A percentile compares a stretch with the other conserved stretches of the same genome.
phyloP scores from a whole-genome alignment of 2,888 invertebrate species.

The Caenorhabditis sp. region DNA sequence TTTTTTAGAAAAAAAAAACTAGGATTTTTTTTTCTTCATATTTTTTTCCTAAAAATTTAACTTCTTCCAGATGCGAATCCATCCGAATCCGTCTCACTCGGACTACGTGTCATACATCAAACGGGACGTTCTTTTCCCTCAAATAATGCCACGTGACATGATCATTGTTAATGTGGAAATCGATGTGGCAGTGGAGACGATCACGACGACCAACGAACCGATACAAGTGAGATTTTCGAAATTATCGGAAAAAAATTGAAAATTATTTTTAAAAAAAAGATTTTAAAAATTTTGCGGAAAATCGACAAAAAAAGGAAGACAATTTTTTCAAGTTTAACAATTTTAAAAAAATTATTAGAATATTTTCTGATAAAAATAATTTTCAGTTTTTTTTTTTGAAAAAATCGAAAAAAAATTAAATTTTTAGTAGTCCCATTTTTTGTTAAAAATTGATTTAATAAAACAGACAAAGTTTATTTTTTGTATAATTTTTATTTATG shows the following conservation, averaged over 20 bases:
- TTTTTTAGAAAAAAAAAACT: no score
- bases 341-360: background rate
- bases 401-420: no score
- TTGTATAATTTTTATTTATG: no score
- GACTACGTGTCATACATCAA: conserved; percentile 83
- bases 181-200: conserved; percentile 83
- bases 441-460: background rate
- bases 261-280: no score
- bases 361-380: no score
- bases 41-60: background rate
- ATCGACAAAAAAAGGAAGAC: no score
- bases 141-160: conserved; percentile 82
- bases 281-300: no score
- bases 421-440: background rate
- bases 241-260: no score
- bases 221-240: conserved; percentile 48
- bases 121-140: conserved; percentile 83
- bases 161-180: conserved; percentile 83
- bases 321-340: background rate
- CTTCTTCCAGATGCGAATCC: conserved; percentile 78
- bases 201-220: conserved; percentile 80
- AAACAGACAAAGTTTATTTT: no score
- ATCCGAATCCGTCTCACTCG: conserved; percentile 83
- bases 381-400: conserved; percentile 25
- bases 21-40: background rate